Evolutionary conservation across 1,140 invertebrate genomes (phyloP).

Genomic region (Caenorhabditis latens): DNA sequence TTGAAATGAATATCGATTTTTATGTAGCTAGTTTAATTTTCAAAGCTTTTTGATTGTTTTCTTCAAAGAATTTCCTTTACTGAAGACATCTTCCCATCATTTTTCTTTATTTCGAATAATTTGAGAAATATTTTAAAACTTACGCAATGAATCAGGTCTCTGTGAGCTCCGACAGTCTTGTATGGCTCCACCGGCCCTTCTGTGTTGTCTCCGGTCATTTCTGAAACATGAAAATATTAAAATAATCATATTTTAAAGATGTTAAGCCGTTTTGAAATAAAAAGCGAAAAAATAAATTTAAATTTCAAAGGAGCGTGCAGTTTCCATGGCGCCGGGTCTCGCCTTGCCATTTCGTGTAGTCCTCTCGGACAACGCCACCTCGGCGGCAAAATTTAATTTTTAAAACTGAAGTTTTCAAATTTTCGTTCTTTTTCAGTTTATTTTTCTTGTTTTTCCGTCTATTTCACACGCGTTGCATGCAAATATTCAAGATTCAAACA

Average conservation of each 20-base stretch:
- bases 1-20: too few relatives aligned
- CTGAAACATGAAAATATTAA: not conserved
- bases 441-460: not conserved
- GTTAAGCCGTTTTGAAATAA: not conserved
- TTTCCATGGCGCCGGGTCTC: not conserved
- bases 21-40: too few relatives aligned
- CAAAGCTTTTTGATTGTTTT: not conserved
- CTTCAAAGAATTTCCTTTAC: not conserved
- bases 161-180: slow-evolving; percentile 5
- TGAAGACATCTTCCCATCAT: too few relatives aligned
- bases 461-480: not conserved
- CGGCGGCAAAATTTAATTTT: too few relatives aligned
- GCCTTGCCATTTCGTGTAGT: not conserved
- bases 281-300: slow-evolving; percentile 5
- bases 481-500: too few relatives aligned
- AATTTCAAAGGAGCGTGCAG: slow-evolving; percentile 10
- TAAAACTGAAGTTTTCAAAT: not conserved
- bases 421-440: not conserved
- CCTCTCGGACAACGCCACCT: slow-evolving; percentile 14
- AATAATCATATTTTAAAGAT: not conserved
- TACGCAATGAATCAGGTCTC: slow-evolving; percentile 44
- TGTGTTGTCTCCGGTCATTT: not conserved
- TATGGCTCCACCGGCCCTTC: not conserved
- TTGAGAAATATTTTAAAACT: not conserved
- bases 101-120: too few relatives aligned